Evolutionary conservation across 2,797 vertebrate species (phyloP).

Genomic region (Erethizon dorsatum): DNA sequence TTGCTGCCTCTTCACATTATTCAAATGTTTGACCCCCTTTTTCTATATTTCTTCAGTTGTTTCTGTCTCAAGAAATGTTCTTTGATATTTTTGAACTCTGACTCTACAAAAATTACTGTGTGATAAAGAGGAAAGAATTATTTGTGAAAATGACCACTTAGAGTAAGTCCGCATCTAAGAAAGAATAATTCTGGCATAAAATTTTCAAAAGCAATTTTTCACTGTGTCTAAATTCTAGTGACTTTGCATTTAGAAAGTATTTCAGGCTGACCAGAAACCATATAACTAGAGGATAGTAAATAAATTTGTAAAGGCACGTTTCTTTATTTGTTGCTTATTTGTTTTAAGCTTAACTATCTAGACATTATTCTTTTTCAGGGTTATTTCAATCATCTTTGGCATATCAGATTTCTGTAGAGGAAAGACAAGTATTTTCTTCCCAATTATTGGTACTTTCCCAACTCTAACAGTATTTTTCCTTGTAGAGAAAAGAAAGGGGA

Average conservation of each 20-base stretch:
- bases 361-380: not conserved
- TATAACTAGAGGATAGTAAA: not conserved
- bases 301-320: not conserved
- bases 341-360: not conserved
- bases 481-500: not conserved
- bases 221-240: not conserved
- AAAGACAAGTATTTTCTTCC: not conserved
- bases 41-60: not conserved
- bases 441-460: not conserved
- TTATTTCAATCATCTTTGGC: not conserved
- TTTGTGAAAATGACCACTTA: not conserved
- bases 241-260: conserved; percentile 28
- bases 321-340: not conserved
- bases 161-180: not conserved
- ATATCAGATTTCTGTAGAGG: not conserved
- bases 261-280: not conserved
- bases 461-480: not conserved
- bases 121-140: not conserved
- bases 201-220: conserved; percentile 9
- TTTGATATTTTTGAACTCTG: not conserved
- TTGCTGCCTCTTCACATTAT: not conserved
- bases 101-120: not conserved
- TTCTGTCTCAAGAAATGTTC: not conserved
- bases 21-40: not conserved
- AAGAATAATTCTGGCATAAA: not conserved